These are phyloP conservation scores for Dicroscelio sp. DNA, from an alignment of 2,888 invertebrate genomes.

Conservation along the genomic window DNA sequence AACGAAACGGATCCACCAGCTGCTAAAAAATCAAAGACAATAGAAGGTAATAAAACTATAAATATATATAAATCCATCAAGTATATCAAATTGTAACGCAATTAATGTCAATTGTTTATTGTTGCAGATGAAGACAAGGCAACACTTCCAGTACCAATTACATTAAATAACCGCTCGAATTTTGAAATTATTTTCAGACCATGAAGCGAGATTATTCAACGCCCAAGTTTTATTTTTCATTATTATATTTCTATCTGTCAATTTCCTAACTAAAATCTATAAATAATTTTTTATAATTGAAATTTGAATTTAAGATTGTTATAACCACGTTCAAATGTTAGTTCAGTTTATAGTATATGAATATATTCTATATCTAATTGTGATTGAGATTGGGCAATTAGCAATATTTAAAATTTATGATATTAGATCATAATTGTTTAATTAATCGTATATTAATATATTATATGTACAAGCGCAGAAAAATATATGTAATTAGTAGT, in stretches of 20 bases:
- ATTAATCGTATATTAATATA: too few species aligned
- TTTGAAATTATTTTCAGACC: constrained; percentile 19
- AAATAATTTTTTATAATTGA: too few species aligned
- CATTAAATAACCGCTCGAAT: constrained; percentile 15
- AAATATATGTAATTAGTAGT: too few species aligned
- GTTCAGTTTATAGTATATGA: too few species aligned
- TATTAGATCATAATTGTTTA: too few species aligned
- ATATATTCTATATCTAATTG: too few species aligned
- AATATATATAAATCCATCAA: neutral
- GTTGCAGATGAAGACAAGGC: neutral
- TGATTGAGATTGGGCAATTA: too few species aligned
- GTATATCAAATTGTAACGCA: neutral
- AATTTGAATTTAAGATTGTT: too few species aligned
- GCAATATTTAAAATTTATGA: too few species aligned
- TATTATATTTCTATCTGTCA: neutral
- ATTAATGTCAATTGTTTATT: neutral
- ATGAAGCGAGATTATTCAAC: neutral
- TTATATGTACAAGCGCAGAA: too few species aligned
- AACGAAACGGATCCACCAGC: neutral
- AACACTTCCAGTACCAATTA: neutral
- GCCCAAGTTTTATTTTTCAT: neutral
- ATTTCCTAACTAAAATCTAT: too few species aligned
- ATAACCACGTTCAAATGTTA: too few species aligned
- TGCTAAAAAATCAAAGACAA: constrained; percentile 27
- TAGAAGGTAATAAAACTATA: constrained; percentile 10